Percentiles rank a stretch among this genome's conserved stretches.
phyloP scores from a whole-genome alignment of 2,797 vertebrate species.

The Zenarchopterus dispar region DNA sequence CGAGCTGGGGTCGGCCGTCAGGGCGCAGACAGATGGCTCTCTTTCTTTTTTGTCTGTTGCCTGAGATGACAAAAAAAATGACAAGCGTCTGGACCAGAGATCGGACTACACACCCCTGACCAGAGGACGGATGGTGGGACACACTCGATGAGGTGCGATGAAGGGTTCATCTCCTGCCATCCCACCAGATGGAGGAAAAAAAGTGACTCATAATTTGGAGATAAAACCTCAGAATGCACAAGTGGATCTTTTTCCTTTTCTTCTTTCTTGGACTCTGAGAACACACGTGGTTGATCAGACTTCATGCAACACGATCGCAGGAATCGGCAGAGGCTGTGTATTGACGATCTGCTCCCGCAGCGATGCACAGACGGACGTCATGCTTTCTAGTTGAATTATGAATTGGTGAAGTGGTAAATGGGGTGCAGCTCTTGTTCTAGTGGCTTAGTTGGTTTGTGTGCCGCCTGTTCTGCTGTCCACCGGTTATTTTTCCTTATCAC shows the following conservation, averaged over 20 bases:
- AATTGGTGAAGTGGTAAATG: not conserved
- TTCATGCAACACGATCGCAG: too few relatives aligned
- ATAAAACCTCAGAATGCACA: constrained; percentile 16
- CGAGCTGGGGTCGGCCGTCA: constrained; percentile 58
- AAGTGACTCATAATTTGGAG: constrained; percentile 6
- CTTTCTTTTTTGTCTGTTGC: constrained; percentile 72
- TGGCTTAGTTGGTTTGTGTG: too few relatives aligned
- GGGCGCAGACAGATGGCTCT: constrained; percentile 58
- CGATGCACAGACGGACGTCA: not conserved
- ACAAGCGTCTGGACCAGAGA: constrained; percentile 44
- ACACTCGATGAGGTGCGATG: constrained; percentile 13
- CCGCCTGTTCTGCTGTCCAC: too few relatives aligned
- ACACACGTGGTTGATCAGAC: constrained; percentile 13
- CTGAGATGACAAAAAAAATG: constrained; percentile 59
- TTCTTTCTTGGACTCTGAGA: constrained; percentile 23
- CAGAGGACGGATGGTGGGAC: constrained; percentile 20
- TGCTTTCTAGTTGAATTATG: not conserved
- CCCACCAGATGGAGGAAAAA: constrained; percentile 17
- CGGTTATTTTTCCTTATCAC: too few relatives aligned
- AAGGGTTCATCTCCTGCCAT: constrained; percentile 16
- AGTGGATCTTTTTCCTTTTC: constrained; percentile 9
- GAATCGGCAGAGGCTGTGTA: not conserved
- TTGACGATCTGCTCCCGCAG: not conserved
- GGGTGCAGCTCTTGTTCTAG: not conserved
- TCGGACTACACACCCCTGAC: constrained; percentile 32